These are phyloP conservation scores for Periplaneta americana DNA, from an alignment of 1,140 invertebrate species.

Conservation along the genomic window DNA sequence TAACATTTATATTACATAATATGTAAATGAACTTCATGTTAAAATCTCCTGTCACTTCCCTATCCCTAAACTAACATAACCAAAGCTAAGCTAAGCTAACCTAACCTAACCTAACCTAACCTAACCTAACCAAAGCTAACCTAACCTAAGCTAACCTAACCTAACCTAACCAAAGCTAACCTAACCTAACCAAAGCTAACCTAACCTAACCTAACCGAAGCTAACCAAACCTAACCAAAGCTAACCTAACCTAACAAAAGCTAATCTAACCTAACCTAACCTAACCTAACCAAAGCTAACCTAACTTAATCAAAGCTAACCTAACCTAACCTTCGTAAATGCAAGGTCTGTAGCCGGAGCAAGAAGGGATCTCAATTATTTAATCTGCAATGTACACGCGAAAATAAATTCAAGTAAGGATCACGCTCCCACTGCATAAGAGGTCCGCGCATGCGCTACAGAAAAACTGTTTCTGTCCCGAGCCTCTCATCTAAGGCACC, in stretches of 20 bases:
- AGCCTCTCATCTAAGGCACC: no score
- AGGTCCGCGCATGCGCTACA: no score
- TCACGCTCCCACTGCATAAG: no score
- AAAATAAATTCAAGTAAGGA: no score
- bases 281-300: neutral
- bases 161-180: neutral
- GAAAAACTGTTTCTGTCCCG: no score
- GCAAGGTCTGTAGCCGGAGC: no score
- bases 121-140: slow-evolving; percentile 1
- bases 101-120: slow-evolving; percentile 11
- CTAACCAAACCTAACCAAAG: neutral
- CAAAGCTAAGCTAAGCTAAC: slow-evolving; percentile 7
- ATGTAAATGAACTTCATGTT: no score
- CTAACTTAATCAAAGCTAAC: neutral
- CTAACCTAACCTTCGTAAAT: neutral
- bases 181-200: slow-evolving; percentile 1
- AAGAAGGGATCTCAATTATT: no score
- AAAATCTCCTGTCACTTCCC: no score
- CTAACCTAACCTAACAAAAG: slow-evolving; percentile 8
- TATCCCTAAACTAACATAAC: slow-evolving; percentile 7
- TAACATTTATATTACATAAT: no score
- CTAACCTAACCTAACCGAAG: slow-evolving; percentile 7
- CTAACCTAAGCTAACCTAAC: neutral
- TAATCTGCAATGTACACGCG: no score
- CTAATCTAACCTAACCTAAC: neutral